Conservation (phyloP, 2,797 vertebrate genomes). For the Tenualosa ilisha region DNA sequence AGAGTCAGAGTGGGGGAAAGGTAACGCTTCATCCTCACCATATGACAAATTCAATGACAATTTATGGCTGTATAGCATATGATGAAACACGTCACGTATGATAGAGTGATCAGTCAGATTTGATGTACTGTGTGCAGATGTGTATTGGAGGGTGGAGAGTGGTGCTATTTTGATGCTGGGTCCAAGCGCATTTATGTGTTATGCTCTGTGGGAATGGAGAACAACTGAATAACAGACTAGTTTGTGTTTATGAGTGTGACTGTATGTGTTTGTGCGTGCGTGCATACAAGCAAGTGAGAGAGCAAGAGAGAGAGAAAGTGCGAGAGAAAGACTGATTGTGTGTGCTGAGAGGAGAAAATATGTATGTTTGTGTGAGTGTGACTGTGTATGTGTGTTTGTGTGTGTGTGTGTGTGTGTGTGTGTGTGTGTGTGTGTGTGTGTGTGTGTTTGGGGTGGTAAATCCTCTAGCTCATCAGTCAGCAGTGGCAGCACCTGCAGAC, state of each 20-base stretch:
- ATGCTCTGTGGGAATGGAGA: not conserved
- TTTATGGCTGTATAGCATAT: too few species aligned
- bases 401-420: slow-evolving; percentile 37
- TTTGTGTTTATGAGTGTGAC: not conserved
- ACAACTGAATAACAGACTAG: not conserved
- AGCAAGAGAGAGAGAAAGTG: too few species aligned
- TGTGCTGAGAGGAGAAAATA: too few species aligned
- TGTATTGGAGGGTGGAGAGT: slow-evolving; percentile 26
- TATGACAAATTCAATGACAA: not conserved
- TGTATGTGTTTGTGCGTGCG: not conserved
- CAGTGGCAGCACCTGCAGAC: slow-evolving; percentile 45
- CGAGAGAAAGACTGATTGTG: too few species aligned
- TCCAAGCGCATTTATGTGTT: not conserved
- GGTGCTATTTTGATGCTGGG: too few species aligned
- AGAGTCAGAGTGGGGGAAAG: not conserved
- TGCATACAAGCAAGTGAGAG: too few species aligned
- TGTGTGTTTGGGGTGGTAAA: slow-evolving; percentile 42
- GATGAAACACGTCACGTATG: not conserved
- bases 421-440: slow-evolving; percentile 28
- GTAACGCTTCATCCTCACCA: not conserved
- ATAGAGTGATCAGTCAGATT: not conserved
- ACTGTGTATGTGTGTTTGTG: slow-evolving; percentile 1
- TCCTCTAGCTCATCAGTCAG: slow-evolving; percentile 42
- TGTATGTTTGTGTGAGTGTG: too few species aligned
- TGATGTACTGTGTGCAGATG: slow-evolving; percentile 14